A percentile compares a stretch with the other conserved stretches of the same genome.
Evolutionary conservation across 2,113 vertebrate genomes (phyloP).

Genomic region (Piprites chloris): DNA sequence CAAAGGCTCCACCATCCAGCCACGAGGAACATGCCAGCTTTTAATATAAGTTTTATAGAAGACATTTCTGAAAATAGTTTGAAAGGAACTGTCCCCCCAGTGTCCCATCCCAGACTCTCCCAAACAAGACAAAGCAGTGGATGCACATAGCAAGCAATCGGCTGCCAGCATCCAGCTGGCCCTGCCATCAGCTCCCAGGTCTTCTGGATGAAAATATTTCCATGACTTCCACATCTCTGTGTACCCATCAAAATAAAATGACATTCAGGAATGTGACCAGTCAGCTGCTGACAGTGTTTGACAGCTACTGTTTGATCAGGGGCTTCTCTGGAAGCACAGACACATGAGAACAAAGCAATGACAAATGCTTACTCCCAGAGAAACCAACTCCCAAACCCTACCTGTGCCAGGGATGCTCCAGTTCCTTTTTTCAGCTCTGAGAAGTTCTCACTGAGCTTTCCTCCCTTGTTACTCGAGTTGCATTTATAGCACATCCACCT

Average conservation of each 20-base stretch:
- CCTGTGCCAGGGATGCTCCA: constrained; percentile 82
- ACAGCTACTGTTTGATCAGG: background rate
- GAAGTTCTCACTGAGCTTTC: constrained; percentile 71
- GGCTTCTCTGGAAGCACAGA: background rate
- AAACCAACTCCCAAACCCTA: constrained; percentile 40
- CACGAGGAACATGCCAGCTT: background rate
- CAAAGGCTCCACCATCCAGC: background rate
- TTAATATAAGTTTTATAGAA: background rate
- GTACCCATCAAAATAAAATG: background rate
- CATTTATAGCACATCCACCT: constrained; percentile 94
- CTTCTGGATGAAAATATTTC: background rate
- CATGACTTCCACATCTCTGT: background rate
- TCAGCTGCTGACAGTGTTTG: background rate
- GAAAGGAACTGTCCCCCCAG: background rate
- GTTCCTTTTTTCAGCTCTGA: constrained; percentile 68
- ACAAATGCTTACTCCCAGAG: background rate
- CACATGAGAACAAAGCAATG: background rate
- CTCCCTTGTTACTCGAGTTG: constrained; percentile 80
- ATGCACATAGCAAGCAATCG: background rate
- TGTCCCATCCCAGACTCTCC: background rate
- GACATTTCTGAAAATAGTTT: background rate
- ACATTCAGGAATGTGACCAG: background rate
- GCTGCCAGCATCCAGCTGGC: background rate
- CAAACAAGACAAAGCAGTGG: background rate
- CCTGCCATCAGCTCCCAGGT: background rate